Evolutionary conservation across 2,797 vertebrate species (phyloP).

Genomic region (Liparis tanakae): DNA sequence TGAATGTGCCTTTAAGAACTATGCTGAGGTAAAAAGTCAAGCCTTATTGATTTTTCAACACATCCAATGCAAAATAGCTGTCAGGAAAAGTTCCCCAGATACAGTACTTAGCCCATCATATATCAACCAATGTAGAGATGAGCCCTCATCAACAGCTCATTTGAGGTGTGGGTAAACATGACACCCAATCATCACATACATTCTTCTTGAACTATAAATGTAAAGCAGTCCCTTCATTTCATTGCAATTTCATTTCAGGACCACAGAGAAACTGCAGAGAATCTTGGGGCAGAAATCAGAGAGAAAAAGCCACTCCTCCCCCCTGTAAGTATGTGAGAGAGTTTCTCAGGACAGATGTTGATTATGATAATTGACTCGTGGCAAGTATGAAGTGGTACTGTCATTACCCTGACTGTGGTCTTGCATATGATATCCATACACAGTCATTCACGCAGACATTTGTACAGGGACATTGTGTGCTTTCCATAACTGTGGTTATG

Average conservation of each 20-base stretch:
- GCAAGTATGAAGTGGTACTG: not conserved
- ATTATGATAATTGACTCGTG: constrained; percentile 1
- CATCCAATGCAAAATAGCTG: not conserved
- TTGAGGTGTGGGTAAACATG: constrained; percentile 13
- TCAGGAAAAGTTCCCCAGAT: not conserved
- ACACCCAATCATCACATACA: not conserved
- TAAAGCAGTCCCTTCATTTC: not conserved
- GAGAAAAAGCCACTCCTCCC: not conserved
- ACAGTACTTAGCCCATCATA: constrained; percentile 4
- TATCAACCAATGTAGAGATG: not conserved
- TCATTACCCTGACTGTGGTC: not conserved
- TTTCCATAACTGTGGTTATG: no score
- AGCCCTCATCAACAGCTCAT: not conserved
- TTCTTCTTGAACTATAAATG: constrained; percentile 4
- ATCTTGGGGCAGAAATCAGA: not conserved
- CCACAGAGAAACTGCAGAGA: not conserved
- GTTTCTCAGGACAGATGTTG: constrained; percentile 1
- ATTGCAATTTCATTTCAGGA: not conserved
- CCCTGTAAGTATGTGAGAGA: not conserved
- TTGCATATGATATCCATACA: no score
- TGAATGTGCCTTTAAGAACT: not conserved
- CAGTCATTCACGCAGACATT: no score
- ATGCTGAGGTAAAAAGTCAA: not conserved
- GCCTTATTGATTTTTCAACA: not conserved
- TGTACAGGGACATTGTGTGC: not conserved